phyloP scores from a whole-genome alignment of 2,797 vertebrate genomes.

The Amniataba percoides region DNA sequence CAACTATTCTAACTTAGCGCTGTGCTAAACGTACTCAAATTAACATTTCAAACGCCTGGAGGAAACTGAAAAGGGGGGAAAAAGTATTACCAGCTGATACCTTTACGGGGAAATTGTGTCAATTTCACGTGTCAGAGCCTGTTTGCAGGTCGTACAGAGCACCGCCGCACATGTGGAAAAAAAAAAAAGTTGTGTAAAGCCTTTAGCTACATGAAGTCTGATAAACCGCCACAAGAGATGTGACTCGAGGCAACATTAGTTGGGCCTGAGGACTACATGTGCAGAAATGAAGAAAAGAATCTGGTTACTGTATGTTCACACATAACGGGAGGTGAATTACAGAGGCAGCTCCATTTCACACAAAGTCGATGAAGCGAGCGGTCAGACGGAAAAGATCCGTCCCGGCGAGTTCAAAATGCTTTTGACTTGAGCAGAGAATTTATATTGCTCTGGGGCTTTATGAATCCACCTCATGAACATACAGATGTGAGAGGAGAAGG shows the following conservation, averaged over 20 bases:
- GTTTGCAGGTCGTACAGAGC: neutral
- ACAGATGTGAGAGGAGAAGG: neutral
- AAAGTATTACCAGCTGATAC: neutral
- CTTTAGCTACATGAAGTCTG: neutral
- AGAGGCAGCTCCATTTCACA: neutral
- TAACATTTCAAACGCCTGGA: neutral
- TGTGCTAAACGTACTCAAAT: neutral
- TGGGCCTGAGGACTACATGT: conserved; percentile 2
- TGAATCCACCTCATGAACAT: neutral
- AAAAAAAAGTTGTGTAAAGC: neutral
- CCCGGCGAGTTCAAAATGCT: neutral
- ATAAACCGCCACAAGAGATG: neutral
- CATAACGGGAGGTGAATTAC: neutral
- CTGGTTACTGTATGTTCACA: neutral
- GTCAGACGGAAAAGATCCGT: neutral
- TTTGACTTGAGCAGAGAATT: neutral
- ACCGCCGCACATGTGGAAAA: neutral
- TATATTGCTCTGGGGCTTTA: neutral
- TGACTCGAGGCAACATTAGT: neutral
- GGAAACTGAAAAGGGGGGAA: no score
- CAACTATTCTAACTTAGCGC: neutral
- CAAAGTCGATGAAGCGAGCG: neutral
- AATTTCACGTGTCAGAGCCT: neutral
- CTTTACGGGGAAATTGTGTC: neutral
- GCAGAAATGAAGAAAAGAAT: neutral